Evolutionary conservation across 2,797 vertebrate genomes (phyloP).

Genomic region (Sciurus vulgaris): DNA sequence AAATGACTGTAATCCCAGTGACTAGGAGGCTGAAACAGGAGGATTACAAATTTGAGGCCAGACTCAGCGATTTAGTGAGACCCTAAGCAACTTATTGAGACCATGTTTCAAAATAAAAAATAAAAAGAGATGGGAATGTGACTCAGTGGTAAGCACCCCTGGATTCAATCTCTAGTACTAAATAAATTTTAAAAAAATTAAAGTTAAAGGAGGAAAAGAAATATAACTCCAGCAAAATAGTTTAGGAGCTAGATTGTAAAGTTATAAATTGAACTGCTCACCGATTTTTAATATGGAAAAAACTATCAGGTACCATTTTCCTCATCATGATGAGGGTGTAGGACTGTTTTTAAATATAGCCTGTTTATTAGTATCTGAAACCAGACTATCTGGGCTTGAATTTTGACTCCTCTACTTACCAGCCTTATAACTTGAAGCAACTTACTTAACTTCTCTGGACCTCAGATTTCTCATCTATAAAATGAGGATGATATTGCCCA

Average conservation of each 20-base stretch:
- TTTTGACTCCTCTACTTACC: neutral
- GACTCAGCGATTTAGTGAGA: no score
- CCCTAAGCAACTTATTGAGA: no score
- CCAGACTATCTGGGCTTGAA: neutral
- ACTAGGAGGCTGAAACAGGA: no score
- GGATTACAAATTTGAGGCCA: no score
- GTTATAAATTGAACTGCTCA: neutral
- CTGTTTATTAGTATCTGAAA: neutral
- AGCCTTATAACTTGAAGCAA: neutral
- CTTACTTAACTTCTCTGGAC: neutral
- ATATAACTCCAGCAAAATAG: neutral
- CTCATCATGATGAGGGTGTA: neutral
- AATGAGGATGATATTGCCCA: neutral
- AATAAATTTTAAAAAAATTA: no score
- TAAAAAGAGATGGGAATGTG: no score
- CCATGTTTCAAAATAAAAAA: no score
- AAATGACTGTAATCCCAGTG: no score
- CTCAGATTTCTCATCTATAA: neutral
- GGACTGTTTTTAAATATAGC: neutral
- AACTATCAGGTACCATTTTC: neutral
- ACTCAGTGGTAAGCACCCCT: no score
- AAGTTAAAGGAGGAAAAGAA: constrained; percentile 20
- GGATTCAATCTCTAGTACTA: no score
- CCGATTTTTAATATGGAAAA: constrained; percentile 7
- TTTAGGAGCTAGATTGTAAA: neutral